Evolutionary conservation across 2,113 vertebrate genomes (phyloP).

Genomic region (Xenus cinereus): DNA sequence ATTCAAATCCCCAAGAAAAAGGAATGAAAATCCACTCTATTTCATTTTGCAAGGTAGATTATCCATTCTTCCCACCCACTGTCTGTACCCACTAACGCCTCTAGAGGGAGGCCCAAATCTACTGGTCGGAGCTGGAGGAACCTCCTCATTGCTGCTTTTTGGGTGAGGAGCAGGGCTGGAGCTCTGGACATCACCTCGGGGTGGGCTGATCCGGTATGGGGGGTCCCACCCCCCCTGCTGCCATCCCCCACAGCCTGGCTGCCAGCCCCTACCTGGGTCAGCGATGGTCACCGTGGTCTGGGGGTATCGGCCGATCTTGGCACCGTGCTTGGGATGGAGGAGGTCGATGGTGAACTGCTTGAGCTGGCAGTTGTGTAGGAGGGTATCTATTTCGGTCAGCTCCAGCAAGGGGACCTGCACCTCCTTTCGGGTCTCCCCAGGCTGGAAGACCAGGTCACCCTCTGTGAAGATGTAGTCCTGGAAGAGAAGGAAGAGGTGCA

Average conservation of each 20-base stretch:
- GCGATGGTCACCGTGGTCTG: constrained; percentile 86
- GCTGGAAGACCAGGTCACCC: constrained; percentile 84
- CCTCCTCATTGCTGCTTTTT: accelerated
- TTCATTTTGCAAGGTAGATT: accelerated
- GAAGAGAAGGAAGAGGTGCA: background rate
- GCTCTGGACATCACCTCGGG: accelerated
- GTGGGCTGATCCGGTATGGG: background rate
- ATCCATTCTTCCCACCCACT: background rate
- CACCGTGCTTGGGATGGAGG: constrained; percentile 86
- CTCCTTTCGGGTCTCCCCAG: constrained; percentile 86
- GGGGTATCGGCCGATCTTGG: constrained; percentile 87
- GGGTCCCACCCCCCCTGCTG: background rate
- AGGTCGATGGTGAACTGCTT: constrained; percentile 92
- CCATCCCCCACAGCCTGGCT: background rate
- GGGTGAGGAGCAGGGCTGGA: background rate
- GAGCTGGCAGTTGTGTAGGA: constrained; percentile 81
- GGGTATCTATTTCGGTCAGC: constrained; percentile 81
- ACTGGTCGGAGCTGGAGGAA: background rate
- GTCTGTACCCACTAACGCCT: background rate
- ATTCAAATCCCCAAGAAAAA: background rate
- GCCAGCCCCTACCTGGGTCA: constrained; percentile 77
- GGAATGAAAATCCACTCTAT: background rate
- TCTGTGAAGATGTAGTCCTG: constrained; percentile 89
- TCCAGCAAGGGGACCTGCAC: constrained; percentile 88
- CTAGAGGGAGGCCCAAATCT: constrained; percentile 43